phyloP scores from a whole-genome alignment of 2,797 vertebrate genomes.

The Eulemur albifrons region DNA sequence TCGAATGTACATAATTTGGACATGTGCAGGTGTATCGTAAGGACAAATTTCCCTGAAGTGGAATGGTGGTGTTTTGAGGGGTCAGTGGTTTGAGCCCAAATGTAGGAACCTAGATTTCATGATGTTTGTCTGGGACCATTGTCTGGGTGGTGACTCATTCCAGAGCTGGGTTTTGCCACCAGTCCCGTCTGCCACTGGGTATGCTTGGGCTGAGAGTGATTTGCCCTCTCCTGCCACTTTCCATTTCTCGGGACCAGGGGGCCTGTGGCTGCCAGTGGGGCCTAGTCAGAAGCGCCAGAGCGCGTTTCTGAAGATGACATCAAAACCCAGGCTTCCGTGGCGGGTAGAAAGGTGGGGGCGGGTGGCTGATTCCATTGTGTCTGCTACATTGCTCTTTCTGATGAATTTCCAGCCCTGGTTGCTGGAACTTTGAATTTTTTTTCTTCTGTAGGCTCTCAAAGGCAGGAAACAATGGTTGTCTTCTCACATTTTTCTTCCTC shows the following conservation, averaged over 20 bases:
- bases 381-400: background rate
- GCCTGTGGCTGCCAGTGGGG: background rate
- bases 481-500: conserved; percentile 37
- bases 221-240: background rate
- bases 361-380: background rate
- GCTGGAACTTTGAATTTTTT: background rate
- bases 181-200: background rate
- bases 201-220: background rate
- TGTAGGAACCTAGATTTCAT: background rate
- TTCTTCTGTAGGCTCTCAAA: background rate
- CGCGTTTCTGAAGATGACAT: background rate
- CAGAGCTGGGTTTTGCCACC: background rate
- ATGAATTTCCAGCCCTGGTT: background rate
- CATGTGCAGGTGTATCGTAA: background rate
- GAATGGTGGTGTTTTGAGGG: background rate
- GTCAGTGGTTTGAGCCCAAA: background rate
- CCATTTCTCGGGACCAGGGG: background rate
- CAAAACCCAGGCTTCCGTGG: background rate
- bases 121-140: background rate
- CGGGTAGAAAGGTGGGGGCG: background rate
- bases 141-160: background rate
- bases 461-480: background rate
- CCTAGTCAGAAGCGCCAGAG: background rate
- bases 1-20: background rate
- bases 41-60: background rate